Conservation (phyloP, 2,113 vertebrate genomes). For the Elanus axillaris region DNA sequence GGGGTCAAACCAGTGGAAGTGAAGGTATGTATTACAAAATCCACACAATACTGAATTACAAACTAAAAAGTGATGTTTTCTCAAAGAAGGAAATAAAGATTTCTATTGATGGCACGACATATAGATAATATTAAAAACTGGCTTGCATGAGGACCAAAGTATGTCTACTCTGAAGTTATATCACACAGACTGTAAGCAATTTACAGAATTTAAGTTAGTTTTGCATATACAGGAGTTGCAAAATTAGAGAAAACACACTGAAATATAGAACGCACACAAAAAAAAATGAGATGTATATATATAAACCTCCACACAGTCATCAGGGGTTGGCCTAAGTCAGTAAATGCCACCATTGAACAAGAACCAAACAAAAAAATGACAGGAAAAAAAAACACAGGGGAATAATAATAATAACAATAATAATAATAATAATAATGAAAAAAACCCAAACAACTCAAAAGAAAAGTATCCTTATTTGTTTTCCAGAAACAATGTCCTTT, state of each 20-base stretch:
- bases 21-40: slow-evolving; percentile 54
- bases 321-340: slow-evolving; percentile 61
- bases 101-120: slow-evolving; percentile 32
- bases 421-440: neutral
- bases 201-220: slow-evolving; percentile 73
- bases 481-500: neutral
- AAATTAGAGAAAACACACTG: slow-evolving; percentile 79
- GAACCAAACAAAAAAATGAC: slow-evolving; percentile 32
- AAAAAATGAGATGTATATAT: slow-evolving; percentile 72
- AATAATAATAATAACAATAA: neutral
- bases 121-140: slow-evolving; percentile 70
- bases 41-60: slow-evolving; percentile 35
- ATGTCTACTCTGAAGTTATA: slow-evolving; percentile 71
- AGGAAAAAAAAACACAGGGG: neutral
- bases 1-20: slow-evolving; percentile 37
- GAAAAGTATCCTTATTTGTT: neutral
- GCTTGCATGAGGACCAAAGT: slow-evolving; percentile 66
- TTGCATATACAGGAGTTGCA: slow-evolving; percentile 74
- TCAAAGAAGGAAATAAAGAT: slow-evolving; percentile 48
- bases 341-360: slow-evolving; percentile 63
- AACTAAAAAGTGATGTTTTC: slow-evolving; percentile 37
- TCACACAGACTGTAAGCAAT: slow-evolving; percentile 76
- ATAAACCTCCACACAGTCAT: slow-evolving; percentile 74
- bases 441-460: neutral
- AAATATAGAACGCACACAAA: slow-evolving; percentile 75